Conservation (phyloP, 2,113 vertebrate species). For the Bos javanicus region DNA sequence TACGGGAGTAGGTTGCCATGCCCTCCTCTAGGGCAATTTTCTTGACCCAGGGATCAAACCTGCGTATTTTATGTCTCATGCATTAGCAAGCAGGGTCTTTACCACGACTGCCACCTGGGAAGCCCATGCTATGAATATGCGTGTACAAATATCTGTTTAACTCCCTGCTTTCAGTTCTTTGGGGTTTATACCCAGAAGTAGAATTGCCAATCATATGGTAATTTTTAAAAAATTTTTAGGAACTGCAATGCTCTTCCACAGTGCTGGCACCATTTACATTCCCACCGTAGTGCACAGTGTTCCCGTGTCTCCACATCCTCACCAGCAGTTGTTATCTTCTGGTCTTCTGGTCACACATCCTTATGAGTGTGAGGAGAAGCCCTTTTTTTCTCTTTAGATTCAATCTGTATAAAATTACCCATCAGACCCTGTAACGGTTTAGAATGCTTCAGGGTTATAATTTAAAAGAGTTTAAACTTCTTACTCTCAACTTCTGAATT, state of each 20-base stretch:
- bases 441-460: not conserved
- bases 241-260: not conserved
- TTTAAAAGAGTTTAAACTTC: not conserved
- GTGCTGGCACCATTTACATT: not conserved
- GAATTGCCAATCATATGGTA: not conserved
- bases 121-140: not conserved
- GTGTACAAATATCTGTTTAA: not conserved
- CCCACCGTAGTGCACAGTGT: not conserved
- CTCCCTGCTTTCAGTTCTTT: not conserved
- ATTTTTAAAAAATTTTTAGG: not conserved
- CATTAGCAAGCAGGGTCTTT: not conserved
- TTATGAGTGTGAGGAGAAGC: not conserved
- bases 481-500: not conserved
- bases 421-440: not conserved
- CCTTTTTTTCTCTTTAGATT: not conserved
- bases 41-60: not conserved
- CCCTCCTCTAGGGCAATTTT: not conserved
- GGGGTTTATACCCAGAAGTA: not conserved
- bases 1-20: not conserved
- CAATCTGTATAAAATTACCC: not conserved
- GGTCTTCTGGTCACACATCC: not conserved
- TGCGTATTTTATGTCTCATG: not conserved
- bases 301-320: not conserved
- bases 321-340: not conserved
- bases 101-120: not conserved